Percentiles rank a stretch among this genome's conserved stretches.
Conservation (phyloP, 2,113 vertebrate species). For the Perca schrenkii region DNA sequence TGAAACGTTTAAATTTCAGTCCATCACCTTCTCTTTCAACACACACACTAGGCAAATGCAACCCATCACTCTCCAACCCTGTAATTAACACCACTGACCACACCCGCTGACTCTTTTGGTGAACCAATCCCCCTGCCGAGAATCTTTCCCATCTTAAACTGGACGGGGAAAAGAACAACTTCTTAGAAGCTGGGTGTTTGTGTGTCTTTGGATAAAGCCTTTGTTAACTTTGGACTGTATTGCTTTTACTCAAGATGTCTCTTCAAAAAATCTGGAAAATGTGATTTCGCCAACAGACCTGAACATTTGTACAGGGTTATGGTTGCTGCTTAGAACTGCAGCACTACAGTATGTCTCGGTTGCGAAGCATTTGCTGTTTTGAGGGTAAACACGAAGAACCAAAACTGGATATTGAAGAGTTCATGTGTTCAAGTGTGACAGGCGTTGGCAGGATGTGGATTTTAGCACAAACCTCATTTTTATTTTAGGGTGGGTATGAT, state of each 20-base stretch:
- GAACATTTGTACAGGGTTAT: slow-evolving; percentile 43
- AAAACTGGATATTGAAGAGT: not conserved
- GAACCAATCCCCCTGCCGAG: slow-evolving; percentile 25
- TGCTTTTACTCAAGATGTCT: slow-evolving; percentile 49
- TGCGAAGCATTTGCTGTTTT: slow-evolving; percentile 12
- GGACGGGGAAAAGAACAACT: slow-evolving; percentile 31
- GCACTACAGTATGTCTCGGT: slow-evolving; percentile 9
- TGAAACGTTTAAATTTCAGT: slow-evolving; percentile 26
- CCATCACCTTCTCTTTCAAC: slow-evolving; percentile 10
- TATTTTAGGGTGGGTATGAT: not conserved
- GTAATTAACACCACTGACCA: slow-evolving; percentile 43
- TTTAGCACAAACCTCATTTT: slow-evolving; percentile 41
- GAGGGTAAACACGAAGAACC: slow-evolving; percentile 19
- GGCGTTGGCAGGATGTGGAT: slow-evolving; percentile 56
- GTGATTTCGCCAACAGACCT: slow-evolving; percentile 53
- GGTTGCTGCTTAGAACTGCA: slow-evolving; percentile 16
- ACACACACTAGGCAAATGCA: slow-evolving; percentile 15
- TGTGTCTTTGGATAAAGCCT: slow-evolving; percentile 49
- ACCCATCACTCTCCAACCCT: slow-evolving; percentile 12
- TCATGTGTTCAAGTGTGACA: slow-evolving; percentile 23
- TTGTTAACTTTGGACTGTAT: slow-evolving; percentile 68
- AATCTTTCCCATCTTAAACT: slow-evolving; percentile 1
- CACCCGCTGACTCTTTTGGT: slow-evolving; percentile 21
- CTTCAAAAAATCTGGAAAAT: slow-evolving; percentile 74
- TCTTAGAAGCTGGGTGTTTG: slow-evolving; percentile 54